phyloP scores from a whole-genome alignment of 2,113 vertebrate species.

The Caloenas nicobarica region DNA sequence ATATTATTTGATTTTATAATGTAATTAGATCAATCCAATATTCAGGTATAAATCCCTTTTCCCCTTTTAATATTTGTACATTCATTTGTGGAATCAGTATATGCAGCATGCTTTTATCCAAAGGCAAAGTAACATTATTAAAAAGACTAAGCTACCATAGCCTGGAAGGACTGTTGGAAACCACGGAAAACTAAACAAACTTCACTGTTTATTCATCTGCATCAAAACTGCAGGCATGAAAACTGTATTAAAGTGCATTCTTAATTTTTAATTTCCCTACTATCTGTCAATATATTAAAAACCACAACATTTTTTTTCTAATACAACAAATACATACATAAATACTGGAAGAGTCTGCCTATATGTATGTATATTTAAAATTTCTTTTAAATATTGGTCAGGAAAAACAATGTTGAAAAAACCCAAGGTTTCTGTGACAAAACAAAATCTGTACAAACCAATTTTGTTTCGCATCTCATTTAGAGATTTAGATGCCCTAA shows the following conservation, averaged over 20 bases:
- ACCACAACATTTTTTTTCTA: background rate
- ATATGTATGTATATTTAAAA: background rate
- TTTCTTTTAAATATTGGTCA: background rate
- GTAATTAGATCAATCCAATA: constrained; percentile 16
- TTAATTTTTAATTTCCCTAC: background rate
- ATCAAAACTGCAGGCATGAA: background rate
- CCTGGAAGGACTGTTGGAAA: constrained; percentile 19
- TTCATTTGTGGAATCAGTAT: background rate
- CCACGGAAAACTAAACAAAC: constrained; percentile 25
- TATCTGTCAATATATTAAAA: background rate
- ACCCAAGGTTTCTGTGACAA: background rate
- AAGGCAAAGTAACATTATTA: constrained; percentile 53
- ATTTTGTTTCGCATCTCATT: background rate
- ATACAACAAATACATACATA: background rate
- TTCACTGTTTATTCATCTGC: background rate
- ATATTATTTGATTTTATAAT: background rate
- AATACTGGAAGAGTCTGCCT: background rate
- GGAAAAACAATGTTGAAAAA: background rate
- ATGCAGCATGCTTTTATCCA: constrained; percentile 19
- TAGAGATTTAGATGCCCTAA: background rate
- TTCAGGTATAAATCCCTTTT: constrained; percentile 39
- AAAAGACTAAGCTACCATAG: constrained; percentile 39
- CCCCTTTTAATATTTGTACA: constrained; percentile 39
- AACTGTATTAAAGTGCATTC: background rate
- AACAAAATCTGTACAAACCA: background rate